These are phyloP conservation scores for Gracilinanus agilis DNA, from an alignment of 2,113 vertebrate species.

Conservation along the genomic window DNA sequence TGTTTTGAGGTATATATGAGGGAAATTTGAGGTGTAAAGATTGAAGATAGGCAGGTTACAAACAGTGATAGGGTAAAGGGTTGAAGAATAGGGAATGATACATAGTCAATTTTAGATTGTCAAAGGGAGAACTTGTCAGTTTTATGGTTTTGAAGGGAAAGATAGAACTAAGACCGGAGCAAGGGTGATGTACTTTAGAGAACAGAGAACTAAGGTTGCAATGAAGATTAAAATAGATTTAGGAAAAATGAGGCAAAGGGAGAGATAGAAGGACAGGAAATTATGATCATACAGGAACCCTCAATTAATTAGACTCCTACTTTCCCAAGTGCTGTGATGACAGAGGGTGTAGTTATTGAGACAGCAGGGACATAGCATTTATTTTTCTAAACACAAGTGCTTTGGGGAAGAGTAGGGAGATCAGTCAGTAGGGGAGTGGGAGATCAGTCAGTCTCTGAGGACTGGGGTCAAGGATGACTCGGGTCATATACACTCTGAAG, in stretches of 20 bases:
- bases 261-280: neutral
- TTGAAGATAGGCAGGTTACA: neutral
- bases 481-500: neutral
- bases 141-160: neutral
- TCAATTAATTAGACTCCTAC: neutral
- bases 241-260: neutral
- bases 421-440: neutral
- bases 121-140: neutral
- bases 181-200: neutral
- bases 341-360: neutral
- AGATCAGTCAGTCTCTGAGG: neutral
- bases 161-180: neutral
- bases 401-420: neutral
- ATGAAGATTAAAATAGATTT: neutral
- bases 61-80: neutral
- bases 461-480: neutral
- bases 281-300: neutral
- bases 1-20: neutral
- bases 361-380: neutral
- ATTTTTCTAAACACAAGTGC: neutral
- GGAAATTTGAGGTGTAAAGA: neutral
- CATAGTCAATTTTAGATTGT: neutral
- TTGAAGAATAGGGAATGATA: neutral
- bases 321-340: neutral
- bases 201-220: neutral